Conservation (phyloP, 2,113 vertebrate species). For the Andinoacara biseriatus region DNA sequence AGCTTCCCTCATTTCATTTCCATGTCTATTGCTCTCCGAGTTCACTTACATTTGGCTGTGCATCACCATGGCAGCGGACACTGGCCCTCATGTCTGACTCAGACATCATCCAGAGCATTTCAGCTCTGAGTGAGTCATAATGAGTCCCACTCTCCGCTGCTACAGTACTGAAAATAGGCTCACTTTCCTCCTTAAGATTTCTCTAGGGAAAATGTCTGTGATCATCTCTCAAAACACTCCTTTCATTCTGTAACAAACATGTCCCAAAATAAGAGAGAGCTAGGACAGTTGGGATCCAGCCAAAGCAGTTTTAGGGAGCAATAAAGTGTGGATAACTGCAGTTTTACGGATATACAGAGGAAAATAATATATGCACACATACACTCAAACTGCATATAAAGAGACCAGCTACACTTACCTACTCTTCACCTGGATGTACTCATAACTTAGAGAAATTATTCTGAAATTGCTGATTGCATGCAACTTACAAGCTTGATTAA, state of each 20-base stretch:
- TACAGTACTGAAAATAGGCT: constrained; percentile 57
- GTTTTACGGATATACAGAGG: not conserved
- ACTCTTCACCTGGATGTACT: not conserved
- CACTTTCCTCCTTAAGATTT: constrained; percentile 66
- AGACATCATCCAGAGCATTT: constrained; percentile 64
- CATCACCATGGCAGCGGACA: constrained; percentile 69
- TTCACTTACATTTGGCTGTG: constrained; percentile 64
- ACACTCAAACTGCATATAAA: not conserved
- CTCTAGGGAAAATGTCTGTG: constrained; percentile 55
- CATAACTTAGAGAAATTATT: not conserved
- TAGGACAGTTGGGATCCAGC: constrained; percentile 28
- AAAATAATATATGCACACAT: not conserved
- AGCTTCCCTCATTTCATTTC: constrained; percentile 61
- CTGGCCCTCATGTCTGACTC: constrained; percentile 57
- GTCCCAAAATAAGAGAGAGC: constrained; percentile 38
- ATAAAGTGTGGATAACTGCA: constrained; percentile 24
- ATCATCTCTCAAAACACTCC: constrained; percentile 60
- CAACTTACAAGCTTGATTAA: not conserved
- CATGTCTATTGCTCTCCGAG: constrained; percentile 50
- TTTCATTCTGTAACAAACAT: constrained; percentile 62
- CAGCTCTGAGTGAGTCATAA: constrained; percentile 67
- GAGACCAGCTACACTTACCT: not conserved
- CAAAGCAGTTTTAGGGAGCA: constrained; percentile 4
- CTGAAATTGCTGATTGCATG: not conserved
- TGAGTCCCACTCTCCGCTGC: constrained; percentile 59